Evolutionary conservation across 1,140 invertebrate genomes (phyloP), one percentile per base, ranked within the genome.

Genomic region (Leptopilina boulardi): DNA sequence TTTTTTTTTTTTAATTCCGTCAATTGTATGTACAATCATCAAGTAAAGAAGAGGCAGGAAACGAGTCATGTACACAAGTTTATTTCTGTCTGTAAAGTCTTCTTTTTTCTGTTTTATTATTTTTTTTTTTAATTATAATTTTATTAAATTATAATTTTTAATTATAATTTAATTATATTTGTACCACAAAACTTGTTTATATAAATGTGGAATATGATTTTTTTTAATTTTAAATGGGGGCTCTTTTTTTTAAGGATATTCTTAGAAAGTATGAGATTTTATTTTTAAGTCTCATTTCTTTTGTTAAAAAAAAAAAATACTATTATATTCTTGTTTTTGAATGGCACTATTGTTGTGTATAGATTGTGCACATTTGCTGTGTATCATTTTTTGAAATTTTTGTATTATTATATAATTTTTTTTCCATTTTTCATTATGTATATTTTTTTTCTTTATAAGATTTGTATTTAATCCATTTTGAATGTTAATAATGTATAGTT

Each of bases 401-500:
- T 85, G 85, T 86, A 87, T 82, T 80, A 83, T 71, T 77, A 75
- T n/a, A n/a, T 77, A 80, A 38, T 86, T 47, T 77, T 51, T 82
- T n/a, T n/a, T n/a, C n/a, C n/a, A n/a, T n/a, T n/a, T n/a, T 77
- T 85, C 80, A 82, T 87, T 83, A 72, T 82, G 81, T 82, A 86
- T 83, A 88, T 86, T 82, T 80, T 80, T 70, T 82, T 74, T 44
- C 77, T 76, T 73, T 75, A 82, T 38, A 6, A 38, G 34, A 38
- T 8, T 88, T 84, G 74, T 80, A 84, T 87, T 87, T 82, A 84
- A n/a, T n/a, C n/a, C n/a, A n/a, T n/a, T 87, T 87, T 84, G 81
- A 38, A 85, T 89, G 86, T 89, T 89, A 87, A 88, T 87, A 89
- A 19, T 89, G 87, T 89, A 89, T 88, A 89, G 88, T 89, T 88